phyloP scores from a whole-genome alignment of 2,797 vertebrate genomes.

The Manis pentadactyla region DNA sequence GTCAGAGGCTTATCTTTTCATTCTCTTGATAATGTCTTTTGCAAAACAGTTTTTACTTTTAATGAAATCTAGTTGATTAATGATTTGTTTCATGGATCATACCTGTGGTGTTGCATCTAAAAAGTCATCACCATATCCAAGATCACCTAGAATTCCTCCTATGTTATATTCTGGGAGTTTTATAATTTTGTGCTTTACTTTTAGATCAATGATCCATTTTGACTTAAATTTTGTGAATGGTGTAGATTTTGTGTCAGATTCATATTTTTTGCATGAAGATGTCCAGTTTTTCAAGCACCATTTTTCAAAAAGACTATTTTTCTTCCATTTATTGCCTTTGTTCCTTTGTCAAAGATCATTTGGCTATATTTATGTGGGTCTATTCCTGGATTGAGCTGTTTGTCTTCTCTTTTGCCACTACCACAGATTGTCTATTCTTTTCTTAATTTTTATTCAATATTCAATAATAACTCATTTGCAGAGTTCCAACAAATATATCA shows the following conservation, averaged over 20 bases:
- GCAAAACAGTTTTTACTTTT: not conserved
- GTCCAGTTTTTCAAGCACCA: not conserved
- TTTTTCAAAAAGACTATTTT: not conserved
- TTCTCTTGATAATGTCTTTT: not conserved
- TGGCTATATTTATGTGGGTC: not conserved
- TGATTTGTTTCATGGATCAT: not conserved
- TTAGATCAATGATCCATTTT: not conserved
- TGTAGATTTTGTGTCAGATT: not conserved
- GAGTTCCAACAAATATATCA: not conserved
- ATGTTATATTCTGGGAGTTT: not conserved
- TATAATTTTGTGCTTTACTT: not conserved
- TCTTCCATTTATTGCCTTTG: not conserved
- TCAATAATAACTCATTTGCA: slow-evolving; percentile 31
- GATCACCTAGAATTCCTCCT: not conserved
- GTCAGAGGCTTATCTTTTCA: not conserved
- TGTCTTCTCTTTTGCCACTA: not conserved
- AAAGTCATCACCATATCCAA: not conserved
- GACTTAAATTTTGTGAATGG: not conserved
- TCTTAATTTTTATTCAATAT: not conserved
- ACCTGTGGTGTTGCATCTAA: not conserved
- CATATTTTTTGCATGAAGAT: not conserved
- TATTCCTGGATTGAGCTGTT: not conserved
- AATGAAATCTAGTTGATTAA: not conserved
- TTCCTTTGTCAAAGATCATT: not conserved
- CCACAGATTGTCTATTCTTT: not conserved